A percentile compares a stretch with the other conserved stretches of the same genome.
Conservation (phyloP, 2,888 invertebrate species). For the Pasiphila rectangulata region DNA sequence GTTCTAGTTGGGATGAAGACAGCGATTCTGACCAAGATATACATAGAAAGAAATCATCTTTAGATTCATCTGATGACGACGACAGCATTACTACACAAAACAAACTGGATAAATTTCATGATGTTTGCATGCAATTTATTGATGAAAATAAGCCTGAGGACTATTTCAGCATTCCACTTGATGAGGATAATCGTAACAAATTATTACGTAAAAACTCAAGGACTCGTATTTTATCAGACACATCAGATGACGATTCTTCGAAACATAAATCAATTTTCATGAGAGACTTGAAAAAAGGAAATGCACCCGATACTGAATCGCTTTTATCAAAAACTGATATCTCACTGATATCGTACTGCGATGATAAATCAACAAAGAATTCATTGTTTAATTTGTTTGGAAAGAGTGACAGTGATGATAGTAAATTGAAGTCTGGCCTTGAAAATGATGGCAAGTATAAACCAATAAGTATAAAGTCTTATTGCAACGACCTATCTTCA, state of each 20-base stretch:
- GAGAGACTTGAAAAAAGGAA: slow-evolving; percentile 79
- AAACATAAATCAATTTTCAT: slow-evolving; percentile 69
- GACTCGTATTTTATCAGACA: slow-evolving; percentile 88
- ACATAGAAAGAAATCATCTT: slow-evolving; percentile 66
- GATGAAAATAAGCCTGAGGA: slow-evolving; percentile 74
- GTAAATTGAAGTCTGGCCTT: slow-evolving; percentile 59
- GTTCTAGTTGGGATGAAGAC: slow-evolving; percentile 94
- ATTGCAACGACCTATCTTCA: slow-evolving; percentile 68
- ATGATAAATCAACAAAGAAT: slow-evolving; percentile 61
- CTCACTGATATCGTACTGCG: slow-evolving; percentile 46
- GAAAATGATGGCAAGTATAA: slow-evolving; percentile 63
- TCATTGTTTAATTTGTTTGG: slow-evolving; percentile 69
- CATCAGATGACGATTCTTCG: slow-evolving; percentile 85
- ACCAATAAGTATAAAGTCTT: slow-evolving; percentile 51
- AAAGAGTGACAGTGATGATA: slow-evolving; percentile 73
- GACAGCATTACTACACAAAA: slow-evolving; percentile 62
- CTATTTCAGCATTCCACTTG: slow-evolving; percentile 69
- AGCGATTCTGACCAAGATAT: slow-evolving; percentile 84
- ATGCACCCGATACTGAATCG: slow-evolving; percentile 73
- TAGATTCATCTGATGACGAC: slow-evolving; percentile 80
- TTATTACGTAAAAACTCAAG: slow-evolving; percentile 85
- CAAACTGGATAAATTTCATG: slow-evolving; percentile 77
- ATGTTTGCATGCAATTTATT: too few species aligned
- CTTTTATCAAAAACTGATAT: slow-evolving; percentile 46
- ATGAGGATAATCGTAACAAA: slow-evolving; percentile 78